These are phyloP conservation scores for Copsychus sechellarum DNA, from an alignment of 2,113 vertebrate genomes.

Conservation along the genomic window DNA sequence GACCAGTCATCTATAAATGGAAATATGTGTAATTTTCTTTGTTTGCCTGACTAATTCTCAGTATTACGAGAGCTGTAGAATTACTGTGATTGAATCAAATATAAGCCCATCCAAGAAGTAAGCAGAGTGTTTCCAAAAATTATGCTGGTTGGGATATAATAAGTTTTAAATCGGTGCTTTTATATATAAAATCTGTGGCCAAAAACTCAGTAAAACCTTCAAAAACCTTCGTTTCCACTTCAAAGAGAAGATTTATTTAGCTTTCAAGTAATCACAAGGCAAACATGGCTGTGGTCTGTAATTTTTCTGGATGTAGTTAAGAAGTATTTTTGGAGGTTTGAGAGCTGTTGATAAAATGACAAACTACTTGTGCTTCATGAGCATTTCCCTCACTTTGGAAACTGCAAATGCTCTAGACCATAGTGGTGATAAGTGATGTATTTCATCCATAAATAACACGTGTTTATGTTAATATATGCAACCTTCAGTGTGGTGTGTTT, in stretches of 20 bases:
- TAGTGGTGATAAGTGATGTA: neutral
- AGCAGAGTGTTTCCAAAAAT: constrained; percentile 33
- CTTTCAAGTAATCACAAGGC: constrained; percentile 64
- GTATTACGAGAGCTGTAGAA: constrained; percentile 9
- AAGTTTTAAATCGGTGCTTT: neutral
- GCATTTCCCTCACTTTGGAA: neutral
- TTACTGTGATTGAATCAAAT: constrained; percentile 24
- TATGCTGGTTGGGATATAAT: neutral
- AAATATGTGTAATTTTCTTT: neutral
- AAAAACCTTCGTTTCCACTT: constrained; percentile 14
- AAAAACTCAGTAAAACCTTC: constrained; percentile 35
- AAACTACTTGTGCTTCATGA: neutral
- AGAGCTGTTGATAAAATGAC: constrained; percentile 60
- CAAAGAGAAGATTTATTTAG: constrained; percentile 64
- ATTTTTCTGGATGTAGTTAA: constrained; percentile 58
- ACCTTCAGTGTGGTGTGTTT: neutral
- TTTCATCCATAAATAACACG: neutral
- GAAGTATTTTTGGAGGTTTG: constrained; percentile 51
- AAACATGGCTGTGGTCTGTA: constrained; percentile 52
- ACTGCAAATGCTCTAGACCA: neutral
- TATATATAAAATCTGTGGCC: constrained; percentile 47
- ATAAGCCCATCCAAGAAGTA: constrained; percentile 11
- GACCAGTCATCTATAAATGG: neutral
- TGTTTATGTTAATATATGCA: neutral
- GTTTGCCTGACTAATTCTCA: neutral